These are phyloP conservation scores for Trematomus loennbergii DNA, from an alignment of 2,113 vertebrate genomes.

Conservation along the genomic window DNA sequence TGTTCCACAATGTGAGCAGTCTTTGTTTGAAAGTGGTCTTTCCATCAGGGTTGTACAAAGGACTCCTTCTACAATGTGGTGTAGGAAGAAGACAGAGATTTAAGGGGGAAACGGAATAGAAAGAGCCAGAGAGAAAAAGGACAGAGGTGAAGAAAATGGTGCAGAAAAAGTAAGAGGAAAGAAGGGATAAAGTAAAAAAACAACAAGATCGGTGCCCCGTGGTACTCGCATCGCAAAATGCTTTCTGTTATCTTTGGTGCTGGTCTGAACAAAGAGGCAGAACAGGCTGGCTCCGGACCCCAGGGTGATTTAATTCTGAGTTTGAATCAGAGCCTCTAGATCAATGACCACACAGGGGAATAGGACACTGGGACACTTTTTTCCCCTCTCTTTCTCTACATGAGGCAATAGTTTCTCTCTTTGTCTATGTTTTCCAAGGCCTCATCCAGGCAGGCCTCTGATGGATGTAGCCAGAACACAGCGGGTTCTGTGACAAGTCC, in stretches of 20 bases:
- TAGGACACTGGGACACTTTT: constrained; percentile 41
- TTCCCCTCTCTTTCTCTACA: constrained; percentile 21
- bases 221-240: constrained; percentile 55
- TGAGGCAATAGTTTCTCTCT: constrained; percentile 48
- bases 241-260: constrained; percentile 74
- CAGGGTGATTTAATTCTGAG: constrained; percentile 68
- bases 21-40: constrained; percentile 78
- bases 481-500: constrained; percentile 36
- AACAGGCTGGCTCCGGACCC: constrained; percentile 63
- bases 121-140: constrained; percentile 36
- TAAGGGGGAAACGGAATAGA: constrained; percentile 36
- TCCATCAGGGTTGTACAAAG: constrained; percentile 76
- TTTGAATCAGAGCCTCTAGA: constrained; percentile 68
- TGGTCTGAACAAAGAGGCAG: constrained; percentile 71
- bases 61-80: constrained; percentile 63
- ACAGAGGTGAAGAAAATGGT: constrained; percentile 52
- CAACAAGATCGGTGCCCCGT: constrained; percentile 65
- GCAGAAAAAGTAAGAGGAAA: constrained; percentile 51
- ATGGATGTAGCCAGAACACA: constrained; percentile 19
- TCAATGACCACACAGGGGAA: constrained; percentile 74
- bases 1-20: constrained; percentile 55
- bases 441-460: constrained; percentile 33
- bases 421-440: constrained; percentile 38
- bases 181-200: constrained; percentile 48
- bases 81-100: constrained; percentile 54